phyloP scores from a whole-genome alignment of 2,797 vertebrate genomes.

The Danio jaintianensis region DNA sequence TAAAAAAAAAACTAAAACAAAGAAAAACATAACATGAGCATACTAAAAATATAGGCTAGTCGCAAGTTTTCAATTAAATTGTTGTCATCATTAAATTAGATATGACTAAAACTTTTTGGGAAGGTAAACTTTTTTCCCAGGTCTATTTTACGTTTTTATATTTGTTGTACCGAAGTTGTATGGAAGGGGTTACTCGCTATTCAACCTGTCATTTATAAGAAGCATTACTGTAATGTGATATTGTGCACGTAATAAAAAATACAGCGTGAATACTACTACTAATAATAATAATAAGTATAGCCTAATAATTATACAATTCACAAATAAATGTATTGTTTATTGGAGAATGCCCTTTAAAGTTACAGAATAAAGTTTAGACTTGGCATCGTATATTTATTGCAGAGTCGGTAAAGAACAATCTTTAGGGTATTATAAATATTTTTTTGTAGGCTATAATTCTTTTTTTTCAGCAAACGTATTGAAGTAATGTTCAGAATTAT shows the following conservation, averaged over 20 bases:
- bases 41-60: too few species aligned
- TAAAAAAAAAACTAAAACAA: not conserved
- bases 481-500: too few species aligned
- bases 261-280: too few species aligned
- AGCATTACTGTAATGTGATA: not conserved
- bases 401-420: slow-evolving; percentile 28
- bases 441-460: too few species aligned
- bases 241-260: not conserved
- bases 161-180: too few species aligned
- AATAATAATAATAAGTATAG: too few species aligned
- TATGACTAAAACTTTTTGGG: not conserved
- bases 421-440: not conserved
- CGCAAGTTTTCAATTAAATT: too few species aligned
- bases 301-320: too few species aligned
- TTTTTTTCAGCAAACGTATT: too few species aligned
- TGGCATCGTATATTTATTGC: slow-evolving; percentile 43
- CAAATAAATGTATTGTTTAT: not conserved
- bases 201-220: not conserved
- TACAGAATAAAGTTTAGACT: not conserved
- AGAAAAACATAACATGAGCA: too few species aligned
- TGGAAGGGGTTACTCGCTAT: not conserved
- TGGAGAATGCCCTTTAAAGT: not conserved
- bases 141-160: too few species aligned
- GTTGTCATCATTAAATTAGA: not conserved
- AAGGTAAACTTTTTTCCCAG: not conserved